phyloP scores from a whole-genome alignment of 2,113 vertebrate species.

The Equus quagga region DNA sequence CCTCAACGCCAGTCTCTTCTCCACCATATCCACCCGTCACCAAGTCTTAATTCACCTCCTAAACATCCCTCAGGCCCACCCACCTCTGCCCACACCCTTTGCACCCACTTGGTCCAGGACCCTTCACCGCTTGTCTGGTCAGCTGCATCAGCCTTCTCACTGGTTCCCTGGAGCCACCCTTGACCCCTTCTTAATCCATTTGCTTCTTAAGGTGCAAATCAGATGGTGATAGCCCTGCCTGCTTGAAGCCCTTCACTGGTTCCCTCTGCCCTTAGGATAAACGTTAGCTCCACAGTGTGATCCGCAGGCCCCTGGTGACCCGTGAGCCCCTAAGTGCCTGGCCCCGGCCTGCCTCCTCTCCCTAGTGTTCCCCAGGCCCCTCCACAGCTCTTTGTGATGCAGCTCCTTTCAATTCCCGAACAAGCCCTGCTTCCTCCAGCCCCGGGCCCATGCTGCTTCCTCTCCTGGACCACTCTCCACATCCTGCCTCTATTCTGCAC shows the following conservation, averaged over 20 bases:
- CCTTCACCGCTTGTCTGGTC: not conserved
- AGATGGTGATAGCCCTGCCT: not conserved
- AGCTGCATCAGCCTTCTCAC: not conserved
- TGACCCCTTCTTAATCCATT: not conserved
- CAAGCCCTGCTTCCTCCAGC: not conserved
- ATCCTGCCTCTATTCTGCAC: not conserved
- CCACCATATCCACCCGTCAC: not conserved
- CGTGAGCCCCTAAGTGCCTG: fast-evolving
- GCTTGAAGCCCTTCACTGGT: not conserved
- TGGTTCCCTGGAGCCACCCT: not conserved
- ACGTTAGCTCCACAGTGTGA: not conserved
- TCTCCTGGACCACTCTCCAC: not conserved
- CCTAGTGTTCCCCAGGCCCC: not conserved
- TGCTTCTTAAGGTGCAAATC: not conserved
- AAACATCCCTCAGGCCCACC: not conserved
- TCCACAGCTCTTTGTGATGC: not conserved
- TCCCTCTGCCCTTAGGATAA: not conserved
- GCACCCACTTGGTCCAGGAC: not conserved
- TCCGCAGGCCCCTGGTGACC: not conserved
- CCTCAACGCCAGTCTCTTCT: not conserved
- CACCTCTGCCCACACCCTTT: not conserved
- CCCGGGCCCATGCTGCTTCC: not conserved
- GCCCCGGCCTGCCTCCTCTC: not conserved
- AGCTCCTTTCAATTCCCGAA: not conserved
- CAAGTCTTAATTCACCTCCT: not conserved